These are phyloP conservation scores for Drosophila prolongata DNA, from an alignment of 2,888 invertebrate species.

Conservation along the genomic window DNA sequence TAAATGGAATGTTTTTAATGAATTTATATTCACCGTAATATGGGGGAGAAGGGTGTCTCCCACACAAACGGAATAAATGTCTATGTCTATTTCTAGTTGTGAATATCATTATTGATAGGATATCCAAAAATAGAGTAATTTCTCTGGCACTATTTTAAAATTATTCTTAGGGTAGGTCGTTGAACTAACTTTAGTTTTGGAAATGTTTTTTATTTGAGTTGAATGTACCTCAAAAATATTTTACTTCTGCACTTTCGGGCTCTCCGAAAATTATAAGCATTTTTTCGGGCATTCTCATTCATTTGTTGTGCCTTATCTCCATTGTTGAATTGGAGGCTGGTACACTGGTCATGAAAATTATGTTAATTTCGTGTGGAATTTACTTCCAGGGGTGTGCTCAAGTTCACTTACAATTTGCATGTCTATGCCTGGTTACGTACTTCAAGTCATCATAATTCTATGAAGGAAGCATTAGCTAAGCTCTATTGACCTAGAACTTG, in stretches of 20 bases:
- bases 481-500: slow-evolving; percentile 70
- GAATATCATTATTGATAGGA: slow-evolving; percentile 13
- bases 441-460: slow-evolving; percentile 26
- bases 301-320: slow-evolving; percentile 15
- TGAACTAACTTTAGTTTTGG: slow-evolving; percentile 48
- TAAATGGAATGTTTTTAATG: slow-evolving; percentile 77
- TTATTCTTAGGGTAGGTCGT: slow-evolving; percentile 64
- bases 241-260: slow-evolving; percentile 16
- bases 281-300: slow-evolving; percentile 21
- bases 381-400: slow-evolving; percentile 47
- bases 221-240: slow-evolving; percentile 48
- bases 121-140: slow-evolving; percentile 24
- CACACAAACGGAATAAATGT: background rate
- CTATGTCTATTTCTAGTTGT: slow-evolving; percentile 3
- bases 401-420: slow-evolving; percentile 54
- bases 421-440: slow-evolving; percentile 41
- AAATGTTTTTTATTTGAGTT: slow-evolving; percentile 14
- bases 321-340: slow-evolving; percentile 43
- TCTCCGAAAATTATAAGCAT: slow-evolving; percentile 4
- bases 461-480: slow-evolving; percentile 64
- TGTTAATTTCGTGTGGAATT: slow-evolving; percentile 38
- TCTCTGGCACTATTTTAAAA: slow-evolving; percentile 24
- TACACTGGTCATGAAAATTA: slow-evolving; percentile 38
- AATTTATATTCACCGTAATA: slow-evolving; percentile 59
- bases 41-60: slow-evolving; percentile 44